Base-by-base conservation (phyloP, 1,140 invertebrate genomes). In the Meloidogyne exigua region DNA sequence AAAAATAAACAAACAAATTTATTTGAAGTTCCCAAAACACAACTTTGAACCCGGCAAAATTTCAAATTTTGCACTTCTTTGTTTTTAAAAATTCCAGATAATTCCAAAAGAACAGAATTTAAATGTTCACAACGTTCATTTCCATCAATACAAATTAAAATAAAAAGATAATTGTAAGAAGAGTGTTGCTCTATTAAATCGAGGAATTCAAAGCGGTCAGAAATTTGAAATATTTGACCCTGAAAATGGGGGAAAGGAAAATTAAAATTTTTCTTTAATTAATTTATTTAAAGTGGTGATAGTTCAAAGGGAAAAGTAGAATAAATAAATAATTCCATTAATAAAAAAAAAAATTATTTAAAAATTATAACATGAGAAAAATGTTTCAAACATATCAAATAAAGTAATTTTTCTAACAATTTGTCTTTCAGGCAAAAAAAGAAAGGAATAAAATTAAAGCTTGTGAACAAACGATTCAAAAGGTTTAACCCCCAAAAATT, bases 1-100 rank as follows among this genome's bases (percentile, higher is more conserved):
- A 66, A 32, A 36, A 36, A 62, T 57, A 21, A 77, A 76, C 39
- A 4, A 10, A 82, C 81, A 77, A 82, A 82, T 9, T 44, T 32
- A 10, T 66, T 62, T 21, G 65, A 71, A 4, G 75, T 82, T 1
- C 83, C 82, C 21, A 82, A 49, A 28, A 80, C 62, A 42, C 36
- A 42, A 3, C 79, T 44, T 71, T 84, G 25, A 62, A 82, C 80
- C 72, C 84, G 84, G 64, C 63, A 82, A 63, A 84, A 82, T 32
- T 68, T 75, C 15, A 68, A 68, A 10, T 68, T 71, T 25, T 49
- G n/a, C n/a, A n/a, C 39, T 23, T 57, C 12, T 44, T 80, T 23
- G 36, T 64, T 75, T 21, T 36, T 65, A 7, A 65, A 25, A 21
- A 49, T 42, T n/a, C 66, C 74, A 23, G 79, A 63, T 18, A 82